Percentiles rank a stretch among this genome's conserved stretches.
Conservation (phyloP, 2,888 invertebrate genomes). For the Axea sp. region DNA sequence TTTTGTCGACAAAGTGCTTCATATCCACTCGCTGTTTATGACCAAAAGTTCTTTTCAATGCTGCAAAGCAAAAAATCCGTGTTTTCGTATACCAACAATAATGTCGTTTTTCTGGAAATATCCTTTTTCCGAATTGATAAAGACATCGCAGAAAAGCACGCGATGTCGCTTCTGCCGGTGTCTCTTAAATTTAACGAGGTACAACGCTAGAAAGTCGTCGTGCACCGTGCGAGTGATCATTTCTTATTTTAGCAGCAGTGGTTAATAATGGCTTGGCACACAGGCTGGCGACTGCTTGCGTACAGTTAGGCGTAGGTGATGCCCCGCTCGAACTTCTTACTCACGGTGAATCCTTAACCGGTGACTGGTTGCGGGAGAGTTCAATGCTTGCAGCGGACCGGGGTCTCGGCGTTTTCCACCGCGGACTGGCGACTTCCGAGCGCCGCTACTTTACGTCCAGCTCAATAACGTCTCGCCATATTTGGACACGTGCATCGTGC, state of each 20-base stretch:
- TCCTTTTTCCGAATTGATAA: too few species aligned
- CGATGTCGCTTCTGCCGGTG: too few species aligned
- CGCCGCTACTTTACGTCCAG: slow-evolving; percentile 59
- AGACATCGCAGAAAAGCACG: too few species aligned
- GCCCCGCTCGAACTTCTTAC: slow-evolving; percentile 57
- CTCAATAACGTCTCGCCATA: slow-evolving; percentile 68
- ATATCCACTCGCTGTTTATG: too few species aligned
- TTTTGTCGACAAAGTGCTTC: too few species aligned
- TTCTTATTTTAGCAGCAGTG: slow-evolving; percentile 28
- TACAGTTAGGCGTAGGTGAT: slow-evolving; percentile 62
- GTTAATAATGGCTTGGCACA: slow-evolving; percentile 45
- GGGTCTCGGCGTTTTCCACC: slow-evolving; percentile 31
- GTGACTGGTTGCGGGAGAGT: slow-evolving; percentile 69
- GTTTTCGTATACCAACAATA: too few species aligned
- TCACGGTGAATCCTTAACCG: slow-evolving; percentile 63
- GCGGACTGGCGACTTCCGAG: slow-evolving; percentile 55
- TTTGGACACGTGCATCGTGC: slow-evolving; percentile 66
- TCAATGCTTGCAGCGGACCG: slow-evolving; percentile 75
- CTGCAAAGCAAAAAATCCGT: too few species aligned
- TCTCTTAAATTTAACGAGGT: too few species aligned
- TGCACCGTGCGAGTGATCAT: slow-evolving; percentile 21
- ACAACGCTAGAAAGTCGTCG: too few species aligned
- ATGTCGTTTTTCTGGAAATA: too few species aligned
- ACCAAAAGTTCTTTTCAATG: too few species aligned
- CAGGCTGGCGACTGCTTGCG: slow-evolving; percentile 29